Percentiles rank a stretch among this genome's conserved stretches.
Evolutionary conservation across 2,888 invertebrate species (phyloP).

Genomic region (Pammene aurita): DNA sequence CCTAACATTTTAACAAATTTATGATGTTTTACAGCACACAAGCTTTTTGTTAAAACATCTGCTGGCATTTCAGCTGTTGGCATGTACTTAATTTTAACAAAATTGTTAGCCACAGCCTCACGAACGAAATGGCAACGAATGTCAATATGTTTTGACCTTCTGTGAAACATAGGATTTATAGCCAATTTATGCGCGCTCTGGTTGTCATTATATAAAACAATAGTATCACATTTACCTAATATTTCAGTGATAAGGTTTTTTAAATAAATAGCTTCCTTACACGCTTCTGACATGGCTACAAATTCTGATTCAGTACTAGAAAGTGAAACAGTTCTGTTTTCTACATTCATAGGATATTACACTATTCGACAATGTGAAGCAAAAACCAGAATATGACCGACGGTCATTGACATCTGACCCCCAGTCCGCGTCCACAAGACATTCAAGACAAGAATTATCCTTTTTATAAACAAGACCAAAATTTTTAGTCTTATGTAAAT

Average conservation of each 20-base stretch:
- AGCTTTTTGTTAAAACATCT: too few relatives aligned
- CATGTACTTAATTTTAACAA: too few relatives aligned
- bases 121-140: constrained; percentile 32
- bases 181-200: too few relatives aligned
- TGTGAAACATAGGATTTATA: constrained; percentile 59
- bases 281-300: neutral
- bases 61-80: too few relatives aligned
- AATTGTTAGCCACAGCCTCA: too few relatives aligned
- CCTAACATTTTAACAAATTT: too few relatives aligned
- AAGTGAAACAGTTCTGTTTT: neutral
- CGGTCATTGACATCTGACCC: constrained; percentile 1
- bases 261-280: neutral
- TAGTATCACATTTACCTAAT: neutral
- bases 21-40: too few relatives aligned
- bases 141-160: constrained; percentile 54
- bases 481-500: too few relatives aligned
- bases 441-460: too few relatives aligned
- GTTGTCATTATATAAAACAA: too few relatives aligned
- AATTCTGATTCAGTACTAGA: neutral
- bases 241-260: neutral
- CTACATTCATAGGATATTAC: constrained; percentile 7
- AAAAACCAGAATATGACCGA: neutral
- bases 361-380: neutral
- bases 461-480: too few relatives aligned
- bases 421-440: neutral